Conservation (phyloP, 1,140 invertebrate species). For the Penaeus indicus region DNA sequence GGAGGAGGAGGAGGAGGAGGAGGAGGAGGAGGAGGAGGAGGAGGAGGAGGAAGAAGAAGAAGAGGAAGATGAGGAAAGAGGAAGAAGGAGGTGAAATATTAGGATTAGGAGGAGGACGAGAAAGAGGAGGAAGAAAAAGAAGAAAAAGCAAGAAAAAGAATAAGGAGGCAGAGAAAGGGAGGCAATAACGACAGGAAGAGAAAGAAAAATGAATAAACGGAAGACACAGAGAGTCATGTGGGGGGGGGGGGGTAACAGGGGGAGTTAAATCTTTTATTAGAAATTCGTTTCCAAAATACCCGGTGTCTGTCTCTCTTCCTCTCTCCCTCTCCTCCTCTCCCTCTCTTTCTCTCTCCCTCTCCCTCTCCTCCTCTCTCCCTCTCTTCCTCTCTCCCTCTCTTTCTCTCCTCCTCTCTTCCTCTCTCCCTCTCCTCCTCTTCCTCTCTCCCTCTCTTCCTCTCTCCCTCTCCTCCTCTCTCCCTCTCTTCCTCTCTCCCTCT, state of each 20-base stretch:
- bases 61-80: too few species aligned
- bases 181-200: constrained; percentile 1
- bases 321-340: too few species aligned
- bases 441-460: constrained; percentile 6
- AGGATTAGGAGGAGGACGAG: too few species aligned
- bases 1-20: too few species aligned
- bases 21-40: too few species aligned
- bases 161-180: not conserved
- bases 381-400: not conserved
- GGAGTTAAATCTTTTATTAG: too few species aligned
- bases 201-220: not conserved
- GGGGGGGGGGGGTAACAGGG: too few species aligned
- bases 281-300: too few species aligned
- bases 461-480: constrained; percentile 6
- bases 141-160: not conserved
- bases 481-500: not conserved
- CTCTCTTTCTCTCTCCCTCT: constrained; percentile 8
- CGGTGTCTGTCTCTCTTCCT: too few species aligned
- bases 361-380: constrained; percentile 6
- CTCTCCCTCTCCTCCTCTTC: not conserved
- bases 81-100: too few species aligned
- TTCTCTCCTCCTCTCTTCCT: not conserved
- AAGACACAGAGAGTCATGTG: not conserved
- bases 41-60: too few species aligned
- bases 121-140: not conserved